Percentiles rank a stretch among this genome's conserved stretches.
Conservation (phyloP, 2,113 vertebrate genomes). For the Bufo gargarizans region DNA sequence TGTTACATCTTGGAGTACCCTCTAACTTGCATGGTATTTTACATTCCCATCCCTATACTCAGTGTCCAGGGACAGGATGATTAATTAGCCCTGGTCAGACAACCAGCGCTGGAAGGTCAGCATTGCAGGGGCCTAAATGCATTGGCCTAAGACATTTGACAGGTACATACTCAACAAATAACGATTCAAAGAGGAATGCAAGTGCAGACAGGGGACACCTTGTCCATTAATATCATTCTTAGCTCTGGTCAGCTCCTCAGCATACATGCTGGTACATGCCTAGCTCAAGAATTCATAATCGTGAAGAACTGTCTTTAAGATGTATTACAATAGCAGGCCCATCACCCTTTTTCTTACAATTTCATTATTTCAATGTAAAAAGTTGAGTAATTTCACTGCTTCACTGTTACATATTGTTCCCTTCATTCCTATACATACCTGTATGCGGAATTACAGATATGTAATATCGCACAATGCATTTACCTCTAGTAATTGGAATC, state of each 20-base stretch:
- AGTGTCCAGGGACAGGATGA: background rate
- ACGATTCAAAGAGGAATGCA: background rate
- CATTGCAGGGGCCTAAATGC: background rate
- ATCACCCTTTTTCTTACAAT: background rate
- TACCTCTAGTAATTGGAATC: no score
- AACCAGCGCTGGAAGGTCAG: background rate
- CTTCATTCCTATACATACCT: no score
- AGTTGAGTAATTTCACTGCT: no score
- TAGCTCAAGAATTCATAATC: background rate
- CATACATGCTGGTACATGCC: background rate
- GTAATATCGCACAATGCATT: no score
- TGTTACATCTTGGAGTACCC: no score
- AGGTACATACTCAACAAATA: background rate
- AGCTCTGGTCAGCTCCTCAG: background rate
- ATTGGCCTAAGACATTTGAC: background rate
- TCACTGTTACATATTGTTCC: no score
- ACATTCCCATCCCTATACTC: no score
- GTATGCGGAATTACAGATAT: no score
- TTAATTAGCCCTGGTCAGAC: background rate
- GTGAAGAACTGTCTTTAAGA: background rate
- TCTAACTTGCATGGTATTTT: no score
- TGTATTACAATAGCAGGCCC: background rate
- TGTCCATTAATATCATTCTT: background rate
- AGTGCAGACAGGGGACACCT: background rate
- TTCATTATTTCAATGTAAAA: no score